Conservation (phyloP, 2,888 invertebrate species). For the Polyploca ridens region DNA sequence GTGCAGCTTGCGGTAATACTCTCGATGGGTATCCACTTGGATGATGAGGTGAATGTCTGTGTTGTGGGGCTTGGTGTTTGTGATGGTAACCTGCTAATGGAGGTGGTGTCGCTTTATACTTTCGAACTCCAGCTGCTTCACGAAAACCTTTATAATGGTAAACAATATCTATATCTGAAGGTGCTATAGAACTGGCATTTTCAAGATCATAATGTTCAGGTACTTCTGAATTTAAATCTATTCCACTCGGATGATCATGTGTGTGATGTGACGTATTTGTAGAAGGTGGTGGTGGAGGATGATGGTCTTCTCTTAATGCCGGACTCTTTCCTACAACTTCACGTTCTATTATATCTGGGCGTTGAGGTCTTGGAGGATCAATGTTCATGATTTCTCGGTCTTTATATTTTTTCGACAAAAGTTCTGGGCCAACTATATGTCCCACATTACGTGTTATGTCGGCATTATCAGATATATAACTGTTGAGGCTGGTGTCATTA, state of each 20-base stretch:
- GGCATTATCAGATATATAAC: slow-evolving; percentile 89
- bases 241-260: slow-evolving; percentile 89
- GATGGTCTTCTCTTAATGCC: slow-evolving; percentile 90
- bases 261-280: slow-evolving; percentile 88
- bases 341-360: slow-evolving; percentile 97
- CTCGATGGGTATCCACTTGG: slow-evolving; percentile 90
- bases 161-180: slow-evolving; percentile 98
- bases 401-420: slow-evolving; percentile 94
- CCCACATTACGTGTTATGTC: slow-evolving; percentile 90
- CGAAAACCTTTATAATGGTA: slow-evolving; percentile 98
- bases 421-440: slow-evolving; percentile 93
- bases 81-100: slow-evolving; percentile 91
- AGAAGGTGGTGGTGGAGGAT: slow-evolving; percentile 91
- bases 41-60: slow-evolving; percentile 91
- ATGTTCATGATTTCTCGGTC: slow-evolving; percentile 91
- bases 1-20: slow-evolving; percentile 88
- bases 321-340: slow-evolving; percentile 94
- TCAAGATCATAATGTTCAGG: slow-evolving; percentile 98
- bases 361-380: slow-evolving; percentile 91
- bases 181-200: slow-evolving; percentile 98
- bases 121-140: slow-evolving; percentile 92
- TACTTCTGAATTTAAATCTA: slow-evolving; percentile 90
- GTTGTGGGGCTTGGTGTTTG: slow-evolving; percentile 90
- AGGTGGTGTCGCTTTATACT: slow-evolving; percentile 94
- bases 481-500: slow-evolving; percentile 88